phyloP scores from a whole-genome alignment of 2,113 vertebrate species.

The Neodon shergylaensis region DNA sequence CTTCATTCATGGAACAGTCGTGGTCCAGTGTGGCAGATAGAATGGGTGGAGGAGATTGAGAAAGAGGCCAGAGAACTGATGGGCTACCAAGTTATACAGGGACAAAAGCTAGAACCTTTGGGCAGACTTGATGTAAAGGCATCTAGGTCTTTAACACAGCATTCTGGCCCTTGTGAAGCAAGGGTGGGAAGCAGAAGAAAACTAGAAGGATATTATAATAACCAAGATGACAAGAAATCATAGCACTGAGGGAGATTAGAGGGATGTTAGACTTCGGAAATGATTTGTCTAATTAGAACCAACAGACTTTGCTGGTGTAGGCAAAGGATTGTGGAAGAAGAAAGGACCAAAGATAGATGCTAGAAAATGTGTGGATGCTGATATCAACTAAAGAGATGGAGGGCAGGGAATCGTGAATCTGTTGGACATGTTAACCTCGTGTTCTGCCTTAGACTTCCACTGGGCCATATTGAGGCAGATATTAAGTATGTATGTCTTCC shows the following conservation, averaged over 20 bases:
- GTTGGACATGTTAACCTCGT: not conserved
- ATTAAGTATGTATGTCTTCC: not conserved
- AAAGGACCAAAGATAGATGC: no score
- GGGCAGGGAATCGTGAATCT: not conserved
- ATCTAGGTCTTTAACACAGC: not conserved
- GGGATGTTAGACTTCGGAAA: not conserved
- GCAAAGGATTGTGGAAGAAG: not conserved
- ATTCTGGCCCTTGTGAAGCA: not conserved
- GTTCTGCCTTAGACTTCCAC: not conserved
- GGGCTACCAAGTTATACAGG: accelerated
- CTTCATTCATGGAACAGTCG: not conserved
- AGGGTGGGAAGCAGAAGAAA: not conserved
- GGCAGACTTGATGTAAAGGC: not conserved
- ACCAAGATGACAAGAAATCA: not conserved
- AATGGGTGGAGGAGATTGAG: not conserved
- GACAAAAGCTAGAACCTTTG: not conserved
- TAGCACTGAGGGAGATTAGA: not conserved
- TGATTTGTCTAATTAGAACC: not conserved
- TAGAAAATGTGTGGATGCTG: not conserved
- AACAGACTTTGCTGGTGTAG: not conserved
- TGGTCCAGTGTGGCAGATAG: not conserved
- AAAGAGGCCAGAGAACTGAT: not conserved
- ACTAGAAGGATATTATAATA: not conserved
- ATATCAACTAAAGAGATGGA: not conserved
- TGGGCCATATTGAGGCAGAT: not conserved